phyloP scores from a whole-genome alignment of 2,797 vertebrate species.

The Leptatherina wallacei region DNA sequence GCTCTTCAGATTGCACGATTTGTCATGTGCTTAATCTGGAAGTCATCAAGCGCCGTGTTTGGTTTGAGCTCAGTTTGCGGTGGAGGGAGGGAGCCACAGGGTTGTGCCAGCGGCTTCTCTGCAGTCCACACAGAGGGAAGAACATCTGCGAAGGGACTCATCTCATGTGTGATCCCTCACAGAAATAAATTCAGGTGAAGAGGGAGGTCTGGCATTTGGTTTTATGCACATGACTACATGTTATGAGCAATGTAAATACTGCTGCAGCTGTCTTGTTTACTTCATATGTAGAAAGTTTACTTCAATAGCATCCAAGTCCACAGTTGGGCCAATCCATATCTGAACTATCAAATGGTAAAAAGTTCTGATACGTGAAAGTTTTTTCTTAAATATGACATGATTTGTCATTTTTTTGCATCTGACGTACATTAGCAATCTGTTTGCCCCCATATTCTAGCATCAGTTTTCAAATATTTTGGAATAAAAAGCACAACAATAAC shows the following conservation, averaged over 20 bases:
- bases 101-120: conserved; percentile 53
- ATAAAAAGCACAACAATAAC: no score
- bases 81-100: conserved; percentile 52
- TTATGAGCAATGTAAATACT: background rate
- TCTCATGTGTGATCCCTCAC: background rate
- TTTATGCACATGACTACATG: background rate
- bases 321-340: background rate
- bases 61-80: conserved; percentile 44
- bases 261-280: background rate
- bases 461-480: no score
- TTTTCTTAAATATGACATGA: no score
- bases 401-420: no score
- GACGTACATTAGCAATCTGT: no score
- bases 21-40: conserved; percentile 75
- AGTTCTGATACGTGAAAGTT: background rate
- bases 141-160: conserved; percentile 47
- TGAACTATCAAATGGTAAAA: background rate
- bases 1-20: conserved; percentile 48
- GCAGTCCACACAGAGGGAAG: conserved; percentile 49
- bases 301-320: background rate
- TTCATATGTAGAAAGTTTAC: background rate
- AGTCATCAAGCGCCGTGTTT: conserved; percentile 71
- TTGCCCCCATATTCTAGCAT: no score
- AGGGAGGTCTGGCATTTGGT: background rate
- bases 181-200: conserved; percentile 11